Evolutionary conservation across 2,113 vertebrate genomes (phyloP).

Genomic region (Aepyceros melampus): DNA sequence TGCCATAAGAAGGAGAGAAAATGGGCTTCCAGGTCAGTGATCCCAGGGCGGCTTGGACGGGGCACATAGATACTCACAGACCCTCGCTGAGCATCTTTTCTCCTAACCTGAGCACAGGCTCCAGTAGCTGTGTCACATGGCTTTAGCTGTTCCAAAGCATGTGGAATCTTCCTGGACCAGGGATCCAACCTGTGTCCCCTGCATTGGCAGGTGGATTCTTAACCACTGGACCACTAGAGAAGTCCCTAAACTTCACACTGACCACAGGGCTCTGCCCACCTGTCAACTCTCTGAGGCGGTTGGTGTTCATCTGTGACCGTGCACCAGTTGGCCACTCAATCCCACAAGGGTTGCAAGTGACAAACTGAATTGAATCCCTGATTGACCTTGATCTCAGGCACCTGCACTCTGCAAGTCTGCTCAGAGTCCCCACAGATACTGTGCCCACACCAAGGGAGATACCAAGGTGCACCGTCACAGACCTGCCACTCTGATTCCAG

Average conservation of each 20-base stretch:
- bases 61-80: accelerated
- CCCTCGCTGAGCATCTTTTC: neutral
- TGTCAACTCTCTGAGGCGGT: neutral
- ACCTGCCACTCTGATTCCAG: neutral
- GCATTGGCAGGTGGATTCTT: neutral
- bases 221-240: neutral
- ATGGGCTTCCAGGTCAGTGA: neutral
- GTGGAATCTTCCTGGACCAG: neutral
- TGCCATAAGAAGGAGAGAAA: conserved; percentile 13
- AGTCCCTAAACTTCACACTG: neutral
- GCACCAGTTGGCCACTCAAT: neutral
- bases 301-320: neutral
- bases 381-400: neutral
- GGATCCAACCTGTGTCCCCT: neutral
- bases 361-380: neutral
- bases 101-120: accelerated
- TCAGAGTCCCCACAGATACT: neutral
- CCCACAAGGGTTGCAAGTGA: neutral
- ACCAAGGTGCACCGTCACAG: neutral
- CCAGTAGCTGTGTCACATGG: neutral
- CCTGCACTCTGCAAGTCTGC: neutral
- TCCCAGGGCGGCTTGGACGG: accelerated
- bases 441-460: neutral
- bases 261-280: neutral
- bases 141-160: neutral